Percentiles rank a stretch among this genome's conserved stretches.
Conservation (phyloP, 2,113 vertebrate genomes). For the Takifugu bimaculatus region DNA sequence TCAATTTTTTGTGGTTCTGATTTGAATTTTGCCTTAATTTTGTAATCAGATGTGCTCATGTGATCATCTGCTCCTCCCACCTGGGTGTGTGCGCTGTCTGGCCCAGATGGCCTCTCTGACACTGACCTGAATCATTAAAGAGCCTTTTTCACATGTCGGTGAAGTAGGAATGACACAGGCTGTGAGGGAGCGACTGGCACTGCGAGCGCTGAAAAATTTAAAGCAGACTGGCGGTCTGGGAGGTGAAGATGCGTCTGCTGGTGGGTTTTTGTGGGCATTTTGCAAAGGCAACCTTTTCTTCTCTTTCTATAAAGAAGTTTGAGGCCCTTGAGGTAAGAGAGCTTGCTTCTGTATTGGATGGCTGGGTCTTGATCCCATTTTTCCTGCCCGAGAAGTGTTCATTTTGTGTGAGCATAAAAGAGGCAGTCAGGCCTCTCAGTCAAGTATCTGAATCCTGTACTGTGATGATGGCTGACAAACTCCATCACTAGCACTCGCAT, state of each 20-base stretch:
- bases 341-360: background rate
- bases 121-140: constrained; percentile 70
- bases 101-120: constrained; percentile 53
- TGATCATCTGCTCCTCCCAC: constrained; percentile 29
- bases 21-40: too few relatives aligned
- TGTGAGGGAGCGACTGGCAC: constrained; percentile 27
- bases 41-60: background rate
- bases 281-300: constrained; percentile 42
- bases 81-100: constrained; percentile 9
- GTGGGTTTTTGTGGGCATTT: constrained; percentile 55
- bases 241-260: constrained; percentile 63
- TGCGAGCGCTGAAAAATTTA: constrained; percentile 43
- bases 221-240: constrained; percentile 31
- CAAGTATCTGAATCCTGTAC: constrained; percentile 18
- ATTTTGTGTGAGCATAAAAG: background rate
- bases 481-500: constrained; percentile 26
- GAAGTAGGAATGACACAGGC: constrained; percentile 51
- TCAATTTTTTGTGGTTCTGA: background rate
- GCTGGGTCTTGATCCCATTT: constrained; percentile 7
- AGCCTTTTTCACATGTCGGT: constrained; percentile 53
- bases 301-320: constrained; percentile 23
- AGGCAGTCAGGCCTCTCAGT: constrained; percentile 11
- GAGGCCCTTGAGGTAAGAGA: constrained; percentile 43
- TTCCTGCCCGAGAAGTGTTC: constrained; percentile 5
- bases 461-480: constrained; percentile 32